phyloP scores from a whole-genome alignment of 2,113 vertebrate genomes.

The Rostratula benghalensis region DNA sequence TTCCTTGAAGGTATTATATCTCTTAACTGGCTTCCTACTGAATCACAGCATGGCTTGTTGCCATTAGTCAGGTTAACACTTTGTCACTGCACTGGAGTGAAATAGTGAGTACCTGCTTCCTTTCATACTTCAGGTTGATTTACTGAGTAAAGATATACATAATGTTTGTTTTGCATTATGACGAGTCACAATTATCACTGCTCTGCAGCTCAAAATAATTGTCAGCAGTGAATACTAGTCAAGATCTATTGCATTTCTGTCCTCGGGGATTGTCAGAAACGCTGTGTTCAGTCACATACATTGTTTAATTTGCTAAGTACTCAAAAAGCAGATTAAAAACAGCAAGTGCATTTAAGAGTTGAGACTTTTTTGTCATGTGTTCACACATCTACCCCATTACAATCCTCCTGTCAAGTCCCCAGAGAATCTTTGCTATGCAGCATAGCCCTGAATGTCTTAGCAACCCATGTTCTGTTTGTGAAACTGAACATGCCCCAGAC shows the following conservation, averaged over 20 bases:
- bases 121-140: neutral
- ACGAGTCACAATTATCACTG: neutral
- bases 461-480: rapidly evolving
- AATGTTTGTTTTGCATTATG: neutral
- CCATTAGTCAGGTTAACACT: neutral
- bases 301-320: neutral
- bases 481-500: neutral
- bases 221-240: neutral
- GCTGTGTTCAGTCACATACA: neutral
- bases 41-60: neutral
- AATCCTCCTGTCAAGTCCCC: neutral
- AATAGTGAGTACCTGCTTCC: neutral
- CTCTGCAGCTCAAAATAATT: neutral
- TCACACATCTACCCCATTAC: neutral
- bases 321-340: neutral
- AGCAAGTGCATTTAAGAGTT: neutral
- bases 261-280: neutral
- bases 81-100: neutral
- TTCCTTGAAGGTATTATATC: neutral
- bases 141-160: neutral
- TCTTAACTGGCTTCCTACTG: neutral
- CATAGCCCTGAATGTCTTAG: neutral
- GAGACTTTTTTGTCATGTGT: neutral
- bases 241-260: neutral
- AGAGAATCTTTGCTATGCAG: neutral